Conservation (phyloP, 2,888 invertebrate genomes). For the Euplagia quadripunctaria region DNA sequence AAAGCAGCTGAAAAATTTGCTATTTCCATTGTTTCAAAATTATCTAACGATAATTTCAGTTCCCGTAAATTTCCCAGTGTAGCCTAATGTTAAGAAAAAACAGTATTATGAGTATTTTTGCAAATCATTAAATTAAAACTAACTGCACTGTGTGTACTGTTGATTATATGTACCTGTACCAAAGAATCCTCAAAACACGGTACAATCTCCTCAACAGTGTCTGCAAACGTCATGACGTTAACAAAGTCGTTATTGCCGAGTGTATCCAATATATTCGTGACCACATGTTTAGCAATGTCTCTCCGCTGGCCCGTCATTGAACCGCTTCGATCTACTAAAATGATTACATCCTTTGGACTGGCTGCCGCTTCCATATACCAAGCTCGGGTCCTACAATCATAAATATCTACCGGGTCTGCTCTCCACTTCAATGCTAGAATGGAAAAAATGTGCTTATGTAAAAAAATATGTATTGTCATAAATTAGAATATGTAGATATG, state of each 20-base stretch:
- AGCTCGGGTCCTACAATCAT: slow-evolving; percentile 97
- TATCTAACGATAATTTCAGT: slow-evolving; percentile 93
- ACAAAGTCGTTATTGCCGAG: slow-evolving; percentile 99
- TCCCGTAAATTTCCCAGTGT: slow-evolving; percentile 94
- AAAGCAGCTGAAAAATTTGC: slow-evolving; percentile 98
- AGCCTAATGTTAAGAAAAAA: slow-evolving; percentile 86
- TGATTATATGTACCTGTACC: slow-evolving; percentile 90
- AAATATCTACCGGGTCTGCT: slow-evolving; percentile 95
- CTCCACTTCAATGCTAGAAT: slow-evolving; percentile 92
- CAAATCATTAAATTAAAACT: background rate
- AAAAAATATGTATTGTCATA: background rate
- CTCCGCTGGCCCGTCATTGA: slow-evolving; percentile 96
- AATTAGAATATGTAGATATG: background rate
- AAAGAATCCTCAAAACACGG: slow-evolving; percentile 96
- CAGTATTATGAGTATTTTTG: background rate
- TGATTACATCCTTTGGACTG: slow-evolving; percentile 97
- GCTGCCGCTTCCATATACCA: slow-evolving; percentile 99
- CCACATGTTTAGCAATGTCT: slow-evolving; percentile 96
- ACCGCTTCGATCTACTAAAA: slow-evolving; percentile 95
- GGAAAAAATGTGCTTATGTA: background rate
- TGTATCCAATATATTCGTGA: slow-evolving; percentile 96
- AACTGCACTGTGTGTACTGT: background rate
- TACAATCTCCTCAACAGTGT: slow-evolving; percentile 93
- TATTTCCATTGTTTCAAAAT: slow-evolving; percentile 94
- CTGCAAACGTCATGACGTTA: slow-evolving; percentile 97